Evolutionary conservation across 2,797 vertebrate genomes (phyloP).

Genomic region (Hemibagrus guttatus): DNA sequence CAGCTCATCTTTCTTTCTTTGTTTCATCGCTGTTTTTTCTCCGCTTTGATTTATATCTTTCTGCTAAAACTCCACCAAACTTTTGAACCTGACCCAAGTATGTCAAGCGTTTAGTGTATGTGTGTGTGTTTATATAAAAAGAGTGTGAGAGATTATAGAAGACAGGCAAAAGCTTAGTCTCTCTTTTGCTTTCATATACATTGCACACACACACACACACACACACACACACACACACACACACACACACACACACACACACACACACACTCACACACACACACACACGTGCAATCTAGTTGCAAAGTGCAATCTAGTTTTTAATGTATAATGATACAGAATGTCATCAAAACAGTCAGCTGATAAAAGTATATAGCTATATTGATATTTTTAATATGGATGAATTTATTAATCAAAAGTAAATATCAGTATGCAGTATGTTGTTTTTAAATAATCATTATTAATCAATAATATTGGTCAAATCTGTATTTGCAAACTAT

Average conservation of each 20-base stretch:
- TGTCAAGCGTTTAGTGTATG: slow-evolving; percentile 31
- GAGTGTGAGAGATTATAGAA: slow-evolving; percentile 55
- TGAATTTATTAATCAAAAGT: neutral
- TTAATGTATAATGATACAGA: neutral
- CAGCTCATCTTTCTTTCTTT: slow-evolving; percentile 51
- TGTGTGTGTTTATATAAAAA: slow-evolving; percentile 51
- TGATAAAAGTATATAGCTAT: neutral
- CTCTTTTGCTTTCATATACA: slow-evolving; percentile 20
- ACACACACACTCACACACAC: neutral
- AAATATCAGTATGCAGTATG: neutral
- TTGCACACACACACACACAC: slow-evolving; percentile 16
- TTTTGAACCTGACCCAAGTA: slow-evolving; percentile 39
- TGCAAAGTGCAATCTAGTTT: too few species aligned
- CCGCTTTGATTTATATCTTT: slow-evolving; percentile 51
- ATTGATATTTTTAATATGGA: neutral
- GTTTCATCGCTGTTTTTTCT: slow-evolving; percentile 36
- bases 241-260: slow-evolving; percentile 17
- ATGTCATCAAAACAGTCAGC: neutral
- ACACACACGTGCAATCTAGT: neutral
- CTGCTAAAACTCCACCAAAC: slow-evolving; percentile 42
- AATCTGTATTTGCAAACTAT: neutral
- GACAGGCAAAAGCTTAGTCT: slow-evolving; percentile 42
- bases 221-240: slow-evolving; percentile 19
- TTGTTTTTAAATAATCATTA: neutral
- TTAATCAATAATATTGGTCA: neutral